Evolutionary conservation across 2,113 vertebrate species (phyloP).

Genomic region (Notarius quadriscutis): DNA sequence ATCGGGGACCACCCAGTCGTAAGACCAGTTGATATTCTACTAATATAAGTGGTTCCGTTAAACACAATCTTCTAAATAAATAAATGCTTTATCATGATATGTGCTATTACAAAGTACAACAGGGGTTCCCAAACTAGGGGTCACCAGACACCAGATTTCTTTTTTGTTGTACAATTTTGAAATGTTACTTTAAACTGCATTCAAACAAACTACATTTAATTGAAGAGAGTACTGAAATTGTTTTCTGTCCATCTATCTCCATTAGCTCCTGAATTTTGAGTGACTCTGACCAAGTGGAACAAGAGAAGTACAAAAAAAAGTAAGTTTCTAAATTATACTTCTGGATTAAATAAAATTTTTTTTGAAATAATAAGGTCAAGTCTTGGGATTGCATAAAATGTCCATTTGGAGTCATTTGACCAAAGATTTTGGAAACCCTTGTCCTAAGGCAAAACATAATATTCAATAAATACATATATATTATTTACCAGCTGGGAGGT

Average conservation of each 20-base stretch:
- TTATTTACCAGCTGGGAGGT: no score
- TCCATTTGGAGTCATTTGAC: neutral
- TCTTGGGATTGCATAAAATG: neutral
- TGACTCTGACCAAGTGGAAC: neutral
- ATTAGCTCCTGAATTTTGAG: neutral
- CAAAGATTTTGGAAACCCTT: neutral
- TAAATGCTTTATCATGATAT: neutral
- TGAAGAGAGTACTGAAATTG: neutral
- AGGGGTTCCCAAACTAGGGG: slow-evolving; percentile 1
- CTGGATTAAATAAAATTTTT: neutral
- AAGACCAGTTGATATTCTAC: slow-evolving; percentile 75
- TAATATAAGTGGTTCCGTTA: slow-evolving; percentile 50
- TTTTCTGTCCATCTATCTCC: neutral
- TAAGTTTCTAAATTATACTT: neutral
- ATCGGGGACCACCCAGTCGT: slow-evolving; percentile 81
- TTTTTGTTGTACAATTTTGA: neutral
- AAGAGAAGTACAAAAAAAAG: neutral
- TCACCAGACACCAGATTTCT: neutral
- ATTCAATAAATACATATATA: neutral
- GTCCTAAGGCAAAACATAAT: neutral
- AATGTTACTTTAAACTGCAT: neutral
- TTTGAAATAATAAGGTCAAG: neutral
- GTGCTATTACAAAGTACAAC: neutral
- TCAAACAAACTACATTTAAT: neutral
- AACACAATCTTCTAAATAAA: neutral